A percentile compares a stretch with the other conserved stretches of the same genome.
Conservation (phyloP, 1,140 invertebrate genomes). For the Stenopsyche tienmushanensis region DNA sequence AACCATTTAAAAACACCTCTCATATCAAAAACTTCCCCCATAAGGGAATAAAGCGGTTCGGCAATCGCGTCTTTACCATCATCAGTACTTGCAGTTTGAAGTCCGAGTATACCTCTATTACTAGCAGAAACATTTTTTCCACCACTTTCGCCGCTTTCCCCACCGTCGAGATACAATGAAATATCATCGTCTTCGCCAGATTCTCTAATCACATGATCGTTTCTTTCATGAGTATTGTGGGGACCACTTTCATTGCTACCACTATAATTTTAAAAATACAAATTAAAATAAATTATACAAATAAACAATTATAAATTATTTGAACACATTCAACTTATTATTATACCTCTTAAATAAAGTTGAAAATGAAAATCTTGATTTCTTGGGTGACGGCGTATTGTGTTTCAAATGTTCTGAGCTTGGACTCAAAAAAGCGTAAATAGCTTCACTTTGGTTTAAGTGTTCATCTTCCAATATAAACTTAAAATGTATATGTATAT, state of each 20-base stretch:
- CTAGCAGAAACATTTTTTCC: conserved; percentile 45
- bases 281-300: conserved; percentile 14
- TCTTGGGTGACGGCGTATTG: conserved; percentile 72
- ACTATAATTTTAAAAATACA: conserved; percentile 27
- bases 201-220: conserved; percentile 46
- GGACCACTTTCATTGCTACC: conserved; percentile 39
- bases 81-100: conserved; percentile 50
- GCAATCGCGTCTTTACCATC: conserved; percentile 80
- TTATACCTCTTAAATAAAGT: conserved; percentile 78
- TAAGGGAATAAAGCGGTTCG: conserved; percentile 80
- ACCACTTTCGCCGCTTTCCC: conserved; percentile 52
- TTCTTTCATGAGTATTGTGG: conserved; percentile 26
- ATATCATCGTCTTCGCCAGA: conserved; percentile 71
- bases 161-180: conserved; percentile 67
- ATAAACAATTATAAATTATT: neutral
- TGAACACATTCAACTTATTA: neutral
- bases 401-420: conserved; percentile 86
- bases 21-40: conserved; percentile 89
- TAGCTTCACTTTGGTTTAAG: conserved; percentile 82
- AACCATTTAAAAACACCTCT: conserved; percentile 85
- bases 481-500: conserved; percentile 53
- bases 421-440: conserved; percentile 87
- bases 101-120: conserved; percentile 41
- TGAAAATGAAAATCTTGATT: conserved; percentile 78
- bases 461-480: conserved; percentile 83